These are phyloP conservation scores for Silurus glanis DNA, from an alignment of 2,113 vertebrate species.

Conservation along the genomic window DNA sequence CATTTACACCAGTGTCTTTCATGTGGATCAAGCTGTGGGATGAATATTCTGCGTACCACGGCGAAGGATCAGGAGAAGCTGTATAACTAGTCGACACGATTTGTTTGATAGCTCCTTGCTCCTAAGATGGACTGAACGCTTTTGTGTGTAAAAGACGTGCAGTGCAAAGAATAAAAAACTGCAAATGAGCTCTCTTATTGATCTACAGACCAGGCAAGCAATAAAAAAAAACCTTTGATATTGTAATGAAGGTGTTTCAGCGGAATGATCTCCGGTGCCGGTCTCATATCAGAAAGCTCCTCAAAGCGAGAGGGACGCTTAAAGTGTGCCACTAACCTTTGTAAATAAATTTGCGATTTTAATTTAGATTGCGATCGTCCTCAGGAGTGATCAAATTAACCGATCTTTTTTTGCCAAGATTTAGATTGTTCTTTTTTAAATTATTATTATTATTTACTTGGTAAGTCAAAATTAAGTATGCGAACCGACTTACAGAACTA, in stretches of 20 bases:
- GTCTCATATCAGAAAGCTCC: conserved; percentile 24
- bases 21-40: conserved; percentile 10
- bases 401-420: too few species aligned
- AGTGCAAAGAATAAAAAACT: background rate
- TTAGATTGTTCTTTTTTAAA: background rate
- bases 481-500: background rate
- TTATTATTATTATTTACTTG: background rate
- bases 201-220: conserved; percentile 12
- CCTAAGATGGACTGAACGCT: conserved; percentile 25
- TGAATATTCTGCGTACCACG: background rate
- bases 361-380: background rate
- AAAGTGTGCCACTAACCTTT: background rate
- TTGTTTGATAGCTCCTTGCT: conserved; percentile 15
- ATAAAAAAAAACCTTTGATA: conserved; percentile 49
- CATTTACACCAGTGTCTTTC: conserved; percentile 12
- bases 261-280: conserved; percentile 33
- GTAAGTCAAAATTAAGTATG: background rate
- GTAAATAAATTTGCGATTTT: conserved; percentile 12
- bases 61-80: conserved; percentile 1
- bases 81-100: conserved; percentile 2
- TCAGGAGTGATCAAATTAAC: conserved; percentile 7
- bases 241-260: conserved; percentile 51
- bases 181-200: conserved; percentile 47
- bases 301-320: background rate
- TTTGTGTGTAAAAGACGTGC: conserved; percentile 44